Conservation (phyloP, 1,140 invertebrate genomes). For the Halotydeus destructor region DNA sequence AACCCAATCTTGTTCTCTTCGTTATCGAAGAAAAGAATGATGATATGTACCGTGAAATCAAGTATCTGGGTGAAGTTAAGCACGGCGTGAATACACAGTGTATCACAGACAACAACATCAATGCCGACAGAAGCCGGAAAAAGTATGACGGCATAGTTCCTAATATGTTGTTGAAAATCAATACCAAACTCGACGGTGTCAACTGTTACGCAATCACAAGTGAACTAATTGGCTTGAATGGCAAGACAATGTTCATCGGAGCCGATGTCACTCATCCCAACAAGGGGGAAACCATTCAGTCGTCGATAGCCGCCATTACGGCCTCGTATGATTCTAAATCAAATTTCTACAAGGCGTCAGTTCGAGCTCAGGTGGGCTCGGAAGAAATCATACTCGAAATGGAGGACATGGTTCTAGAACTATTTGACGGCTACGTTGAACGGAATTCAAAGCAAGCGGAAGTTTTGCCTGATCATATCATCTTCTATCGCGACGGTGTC, state of each 20-base stretch:
- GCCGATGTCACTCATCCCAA: slow-evolving; percentile 73
- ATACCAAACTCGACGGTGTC: slow-evolving; percentile 57
- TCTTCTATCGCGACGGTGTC: slow-evolving; percentile 29
- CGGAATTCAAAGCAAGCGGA: neutral
- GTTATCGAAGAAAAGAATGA: slow-evolving; percentile 6
- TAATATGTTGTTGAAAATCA: slow-evolving; percentile 64
- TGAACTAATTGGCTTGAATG: slow-evolving; percentile 17
- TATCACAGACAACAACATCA: slow-evolving; percentile 37
- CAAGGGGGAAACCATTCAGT: slow-evolving; percentile 38
- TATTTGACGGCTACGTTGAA: slow-evolving; percentile 31
- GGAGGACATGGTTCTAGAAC: slow-evolving; percentile 37
- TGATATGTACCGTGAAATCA: slow-evolving; percentile 30
- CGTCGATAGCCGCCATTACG: slow-evolving; percentile 56
- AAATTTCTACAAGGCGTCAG: slow-evolving; percentile 9
- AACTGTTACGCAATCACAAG: slow-evolving; percentile 33
- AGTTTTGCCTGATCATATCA: slow-evolving; percentile 21
- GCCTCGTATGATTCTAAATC: slow-evolving; percentile 13
- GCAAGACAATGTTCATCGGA: slow-evolving; percentile 42
- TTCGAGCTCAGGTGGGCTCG: slow-evolving; percentile 10
- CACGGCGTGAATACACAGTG: slow-evolving; percentile 61
- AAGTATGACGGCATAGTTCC: slow-evolving; percentile 29
- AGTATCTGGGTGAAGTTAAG: slow-evolving; percentile 46
- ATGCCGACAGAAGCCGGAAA: no score
- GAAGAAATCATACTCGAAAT: slow-evolving; percentile 29
- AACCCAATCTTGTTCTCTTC: neutral